Evolutionary conservation across 2,797 vertebrate species (phyloP).

Genomic region (Coregonus ussuriensis): DNA sequence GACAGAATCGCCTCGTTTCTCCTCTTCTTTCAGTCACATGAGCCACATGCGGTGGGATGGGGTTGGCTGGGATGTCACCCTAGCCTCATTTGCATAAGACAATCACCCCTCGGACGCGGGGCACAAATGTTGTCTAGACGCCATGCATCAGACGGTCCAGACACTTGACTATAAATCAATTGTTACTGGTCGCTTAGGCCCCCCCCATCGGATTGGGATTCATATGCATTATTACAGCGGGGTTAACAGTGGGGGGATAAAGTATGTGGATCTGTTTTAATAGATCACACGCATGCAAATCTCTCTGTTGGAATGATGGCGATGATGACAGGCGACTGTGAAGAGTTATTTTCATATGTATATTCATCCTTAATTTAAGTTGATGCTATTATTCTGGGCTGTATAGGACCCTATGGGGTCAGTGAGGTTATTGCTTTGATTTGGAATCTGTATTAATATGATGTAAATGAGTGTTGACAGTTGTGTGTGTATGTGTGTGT

Average conservation of each 20-base stretch:
- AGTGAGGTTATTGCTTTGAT: constrained; percentile 66
- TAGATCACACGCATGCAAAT: constrained; percentile 95
- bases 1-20: constrained; percentile 16
- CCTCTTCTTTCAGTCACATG: constrained; percentile 56
- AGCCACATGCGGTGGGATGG: constrained; percentile 69
- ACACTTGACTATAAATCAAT: constrained; percentile 82
- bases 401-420: constrained; percentile 52
- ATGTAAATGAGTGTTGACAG: constrained; percentile 63
- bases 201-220: constrained; percentile 42
- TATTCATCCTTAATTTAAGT: constrained; percentile 53
- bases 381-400: constrained; percentile 68
- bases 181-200: constrained; percentile 58
- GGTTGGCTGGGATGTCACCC: constrained; percentile 60
- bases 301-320: constrained; percentile 79
- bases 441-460: constrained; percentile 56
- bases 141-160: constrained; percentile 80
- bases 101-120: constrained; percentile 82
- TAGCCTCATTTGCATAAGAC: constrained; percentile 87
- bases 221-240: constrained; percentile 64
- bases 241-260: constrained; percentile 67
- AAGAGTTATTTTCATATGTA: constrained; percentile 64
- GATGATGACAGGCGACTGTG: constrained; percentile 59
- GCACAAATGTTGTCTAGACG: constrained; percentile 90
- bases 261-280: constrained; percentile 87
- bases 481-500: constrained; percentile 36